Percentiles rank a stretch among this genome's conserved stretches.
phyloP scores from a whole-genome alignment of 2,888 invertebrate genomes.

The Entomobrya proxima region DNA sequence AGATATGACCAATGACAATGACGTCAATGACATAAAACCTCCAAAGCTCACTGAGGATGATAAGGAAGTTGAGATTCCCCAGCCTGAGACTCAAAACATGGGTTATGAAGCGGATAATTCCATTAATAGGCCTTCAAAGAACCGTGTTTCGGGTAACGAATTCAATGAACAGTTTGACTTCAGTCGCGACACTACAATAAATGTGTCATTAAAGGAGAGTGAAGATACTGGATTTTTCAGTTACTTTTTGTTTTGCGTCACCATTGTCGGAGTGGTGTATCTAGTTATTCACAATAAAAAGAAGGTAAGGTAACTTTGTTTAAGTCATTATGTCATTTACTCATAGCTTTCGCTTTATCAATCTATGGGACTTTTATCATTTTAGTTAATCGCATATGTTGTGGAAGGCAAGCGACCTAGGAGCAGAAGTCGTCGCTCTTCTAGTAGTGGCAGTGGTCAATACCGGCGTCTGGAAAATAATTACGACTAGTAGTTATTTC shows the following conservation, averaged over 20 bases:
- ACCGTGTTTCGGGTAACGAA: neutral
- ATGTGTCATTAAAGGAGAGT: slow-evolving; percentile 63
- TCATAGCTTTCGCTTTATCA: neutral
- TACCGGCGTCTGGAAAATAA: slow-evolving; percentile 74
- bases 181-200: slow-evolving; percentile 58
- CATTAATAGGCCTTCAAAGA: neutral
- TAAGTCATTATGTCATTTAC: neutral
- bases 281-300: slow-evolving; percentile 73
- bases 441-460: slow-evolving; percentile 59
- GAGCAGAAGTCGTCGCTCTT: slow-evolving; percentile 63
- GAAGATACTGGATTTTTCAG: slow-evolving; percentile 71
- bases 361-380: too few relatives aligned
- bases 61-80: slow-evolving; percentile 5
- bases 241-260: slow-evolving; percentile 71
- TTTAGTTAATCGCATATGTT: slow-evolving; percentile 73
- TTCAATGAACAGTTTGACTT: neutral
- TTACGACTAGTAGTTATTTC: slow-evolving; percentile 60
- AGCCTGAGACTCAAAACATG: neutral
- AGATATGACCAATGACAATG: neutral
- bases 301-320: too few relatives aligned
- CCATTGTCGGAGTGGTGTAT: slow-evolving; percentile 68
- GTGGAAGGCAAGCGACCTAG: slow-evolving; percentile 72
- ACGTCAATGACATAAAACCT: neutral
- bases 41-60: neutral
- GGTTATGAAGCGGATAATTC: neutral